Conservation (phyloP, 1,140 invertebrate species). For the Drosophila nigrodunni region DNA sequence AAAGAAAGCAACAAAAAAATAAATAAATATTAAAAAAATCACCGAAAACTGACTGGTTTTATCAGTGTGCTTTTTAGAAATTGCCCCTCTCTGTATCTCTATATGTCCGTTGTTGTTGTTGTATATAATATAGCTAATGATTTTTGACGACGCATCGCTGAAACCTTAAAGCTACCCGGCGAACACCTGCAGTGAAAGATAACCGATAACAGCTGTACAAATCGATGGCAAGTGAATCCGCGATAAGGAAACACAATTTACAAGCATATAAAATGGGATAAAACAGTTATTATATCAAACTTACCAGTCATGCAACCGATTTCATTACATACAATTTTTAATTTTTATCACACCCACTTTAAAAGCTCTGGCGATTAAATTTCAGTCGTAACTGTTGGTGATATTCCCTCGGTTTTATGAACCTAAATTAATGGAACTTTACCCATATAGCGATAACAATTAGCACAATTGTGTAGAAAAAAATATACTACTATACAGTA, state of each 20-base stretch:
- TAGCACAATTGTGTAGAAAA: slow-evolving; percentile 25
- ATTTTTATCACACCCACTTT: no score
- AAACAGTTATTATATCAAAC: no score
- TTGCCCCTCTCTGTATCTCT: background rate
- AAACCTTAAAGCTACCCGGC: slow-evolving; percentile 4
- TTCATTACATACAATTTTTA: no score
- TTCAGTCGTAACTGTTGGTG: background rate
- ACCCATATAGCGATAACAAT: background rate
- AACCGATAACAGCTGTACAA: slow-evolving; percentile 20
- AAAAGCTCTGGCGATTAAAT: no score
- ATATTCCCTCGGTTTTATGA: background rate
- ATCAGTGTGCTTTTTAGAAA: slow-evolving; percentile 22
- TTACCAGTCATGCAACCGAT: no score
- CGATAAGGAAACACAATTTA: slow-evolving; percentile 4
- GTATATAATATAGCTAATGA: slow-evolving; percentile 11
- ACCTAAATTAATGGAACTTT: background rate
- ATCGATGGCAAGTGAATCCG: background rate
- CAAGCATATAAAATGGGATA: background rate
- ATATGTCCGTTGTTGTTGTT: slow-evolving; percentile 4
- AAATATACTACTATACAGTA: slow-evolving; percentile 22
- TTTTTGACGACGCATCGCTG: slow-evolving; percentile 10
- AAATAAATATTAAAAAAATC: slow-evolving; percentile 23
- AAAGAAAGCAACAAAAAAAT: background rate
- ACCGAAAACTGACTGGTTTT: slow-evolving; percentile 29
- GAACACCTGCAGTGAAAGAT: slow-evolving; percentile 26